A percentile compares a stretch with the other conserved stretches of the same genome.
Evolutionary conservation across 2,113 vertebrate species (phyloP).

Genomic region (cattle (Bos taurus)): DNA sequence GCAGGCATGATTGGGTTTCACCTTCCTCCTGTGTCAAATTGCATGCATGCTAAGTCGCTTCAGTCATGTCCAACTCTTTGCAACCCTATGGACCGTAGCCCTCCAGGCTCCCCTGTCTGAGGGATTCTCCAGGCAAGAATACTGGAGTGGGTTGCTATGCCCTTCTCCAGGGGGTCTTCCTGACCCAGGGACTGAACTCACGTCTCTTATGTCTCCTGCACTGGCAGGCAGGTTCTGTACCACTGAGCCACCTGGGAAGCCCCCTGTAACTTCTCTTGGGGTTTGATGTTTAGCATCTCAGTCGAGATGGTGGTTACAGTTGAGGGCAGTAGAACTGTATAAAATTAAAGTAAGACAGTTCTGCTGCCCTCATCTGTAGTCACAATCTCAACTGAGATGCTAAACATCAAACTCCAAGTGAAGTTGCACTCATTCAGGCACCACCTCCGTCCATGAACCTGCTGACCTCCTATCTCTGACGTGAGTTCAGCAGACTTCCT

Average conservation of each 20-base stretch:
- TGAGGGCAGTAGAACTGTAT: neutral
- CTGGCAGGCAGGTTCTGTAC: neutral
- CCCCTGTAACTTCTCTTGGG: neutral
- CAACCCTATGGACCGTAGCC: neutral
- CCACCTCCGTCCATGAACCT: rapidly evolving
- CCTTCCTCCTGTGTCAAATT: neutral
- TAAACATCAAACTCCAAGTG: rapidly evolving
- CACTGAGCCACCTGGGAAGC: neutral
- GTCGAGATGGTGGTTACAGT: neutral
- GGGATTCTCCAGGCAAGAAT: neutral
- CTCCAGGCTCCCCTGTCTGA: neutral
- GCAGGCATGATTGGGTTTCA: neutral
- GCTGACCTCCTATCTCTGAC: rapidly evolving
- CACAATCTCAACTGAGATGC: neutral
- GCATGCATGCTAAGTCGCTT: neutral
- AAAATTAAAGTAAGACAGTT: neutral
- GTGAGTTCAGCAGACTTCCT: rapidly evolving
- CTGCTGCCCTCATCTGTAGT: rapidly evolving
- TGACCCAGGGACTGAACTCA: neutral
- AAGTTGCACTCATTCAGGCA: neutral
- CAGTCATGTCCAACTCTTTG: neutral
- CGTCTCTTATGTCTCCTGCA: neutral
- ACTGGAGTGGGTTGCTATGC: neutral
- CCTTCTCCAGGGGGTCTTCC: neutral
- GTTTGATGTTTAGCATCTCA: neutral